Base-by-base conservation (phyloP, 2,797 vertebrate genomes). In the Pogonophryne albipinna region DNA sequence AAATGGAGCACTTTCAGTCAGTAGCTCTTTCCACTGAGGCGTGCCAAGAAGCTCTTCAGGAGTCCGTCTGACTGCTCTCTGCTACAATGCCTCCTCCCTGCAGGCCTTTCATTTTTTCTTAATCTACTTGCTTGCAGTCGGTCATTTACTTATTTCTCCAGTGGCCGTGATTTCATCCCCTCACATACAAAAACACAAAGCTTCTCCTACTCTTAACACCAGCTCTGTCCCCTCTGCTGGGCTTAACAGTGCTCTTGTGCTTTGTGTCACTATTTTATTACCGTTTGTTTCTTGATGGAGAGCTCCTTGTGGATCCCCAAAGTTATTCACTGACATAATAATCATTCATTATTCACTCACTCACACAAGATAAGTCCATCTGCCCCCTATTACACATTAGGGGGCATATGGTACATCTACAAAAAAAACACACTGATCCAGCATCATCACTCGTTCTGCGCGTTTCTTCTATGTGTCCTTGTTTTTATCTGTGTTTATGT, bases 71-170 rank as follows among this genome's bases (percentile, higher is more conserved):
- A 79, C 89, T 81, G 78, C 81, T 80, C 74, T 79, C 75, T 63
- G 62, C 83, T 27, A 74, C 83, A 72, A 76, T 38, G 74, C 63
- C 75, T 44, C 66, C 74, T 85, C 85, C 82, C 68, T 72, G 56
- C 59, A 53, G 71, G 76, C 71, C 78, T 74, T 77, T 82, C 76
- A 13, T 83, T 73, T 38, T 82, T 47, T 72, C 71, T 85, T 85
- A 82, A 89, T 91, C 89, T 86, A 79, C 84, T 87, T 49, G 69
- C 74, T 81, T 85, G 80, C 85, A 89, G 82, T 82, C 81, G 90
- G 85, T 87, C 85, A 90, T 91, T 87, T 89, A 82, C 67, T 79
- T 80, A 84, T 91, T 83, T 91, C 74, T 87, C 74, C 68, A 85
- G 82, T 73, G 86, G 72, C 31, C 83, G 71, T 74, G 74, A 85